These are phyloP conservation scores for Adelges cooleyi DNA, from an alignment of 1,140 invertebrate genomes.

Conservation along the genomic window DNA sequence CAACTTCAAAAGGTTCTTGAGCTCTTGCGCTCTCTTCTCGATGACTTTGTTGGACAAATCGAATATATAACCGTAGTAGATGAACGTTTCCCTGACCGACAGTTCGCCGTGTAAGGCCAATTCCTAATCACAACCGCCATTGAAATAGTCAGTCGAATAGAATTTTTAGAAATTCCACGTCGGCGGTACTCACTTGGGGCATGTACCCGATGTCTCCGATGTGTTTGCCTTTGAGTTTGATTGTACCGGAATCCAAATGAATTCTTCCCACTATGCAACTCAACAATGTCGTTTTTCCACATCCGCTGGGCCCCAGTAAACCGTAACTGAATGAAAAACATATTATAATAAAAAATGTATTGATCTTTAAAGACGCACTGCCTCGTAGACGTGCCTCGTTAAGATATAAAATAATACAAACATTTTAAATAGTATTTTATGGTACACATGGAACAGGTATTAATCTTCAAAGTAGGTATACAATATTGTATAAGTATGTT, in stretches of 20 bases:
- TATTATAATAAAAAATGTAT: too few relatives aligned
- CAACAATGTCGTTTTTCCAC: constrained; percentile 72
- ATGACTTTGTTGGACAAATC: constrained; percentile 59
- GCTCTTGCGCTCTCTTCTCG: constrained; percentile 50
- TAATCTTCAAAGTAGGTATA: too few relatives aligned
- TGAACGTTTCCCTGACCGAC: constrained; percentile 68
- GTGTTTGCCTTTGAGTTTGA: constrained; percentile 62
- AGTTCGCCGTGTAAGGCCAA: constrained; percentile 79
- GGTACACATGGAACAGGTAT: too few relatives aligned
- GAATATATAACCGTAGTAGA: constrained; percentile 79
- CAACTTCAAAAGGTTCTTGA: constrained; percentile 60
- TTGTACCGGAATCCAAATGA: constrained; percentile 65
- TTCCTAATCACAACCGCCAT: constrained; percentile 46
- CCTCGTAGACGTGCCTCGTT: too few relatives aligned
- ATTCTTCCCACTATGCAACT: constrained; percentile 77
- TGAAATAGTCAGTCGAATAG: background rate
- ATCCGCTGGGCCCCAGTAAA: constrained; percentile 73
- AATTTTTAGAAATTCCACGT: constrained; percentile 28
- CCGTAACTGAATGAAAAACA: constrained; percentile 55
- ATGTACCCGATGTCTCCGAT: constrained; percentile 60
- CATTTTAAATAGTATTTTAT: too few relatives aligned
- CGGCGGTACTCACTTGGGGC: constrained; percentile 40
- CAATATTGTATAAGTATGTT: too few relatives aligned
- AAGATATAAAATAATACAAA: too few relatives aligned
- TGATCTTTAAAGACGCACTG: too few relatives aligned